Conservation (phyloP, 2,888 invertebrate genomes). For the Eupsilia transversa region DNA sequence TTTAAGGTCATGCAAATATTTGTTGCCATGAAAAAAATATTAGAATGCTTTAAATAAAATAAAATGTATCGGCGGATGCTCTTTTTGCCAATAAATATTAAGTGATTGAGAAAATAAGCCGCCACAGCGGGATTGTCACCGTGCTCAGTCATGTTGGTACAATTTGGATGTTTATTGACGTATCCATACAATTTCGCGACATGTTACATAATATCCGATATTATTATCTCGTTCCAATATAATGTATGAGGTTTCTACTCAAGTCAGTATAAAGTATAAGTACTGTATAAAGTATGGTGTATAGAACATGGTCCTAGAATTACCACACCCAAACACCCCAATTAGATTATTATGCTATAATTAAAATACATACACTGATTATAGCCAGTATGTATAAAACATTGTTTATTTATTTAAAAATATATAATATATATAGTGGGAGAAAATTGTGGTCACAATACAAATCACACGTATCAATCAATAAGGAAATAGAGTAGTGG, state of each 20-base stretch:
- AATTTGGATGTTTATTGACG: slow-evolving; percentile 15
- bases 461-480: too few relatives aligned
- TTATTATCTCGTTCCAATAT: slow-evolving; percentile 6
- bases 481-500: too few relatives aligned
- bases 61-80: not conserved
- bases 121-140: slow-evolving; percentile 18
- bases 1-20: not conserved
- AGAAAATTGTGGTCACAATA: too few relatives aligned
- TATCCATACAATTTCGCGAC: slow-evolving; percentile 13
- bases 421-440: too few relatives aligned
- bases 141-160: slow-evolving; percentile 5
- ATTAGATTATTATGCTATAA: too few relatives aligned
- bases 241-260: slow-evolving; percentile 1
- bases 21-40: not conserved
- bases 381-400: too few relatives aligned
- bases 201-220: slow-evolving; percentile 18
- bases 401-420: too few relatives aligned
- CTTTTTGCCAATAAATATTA: slow-evolving; percentile 47
- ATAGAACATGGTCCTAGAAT: too few relatives aligned
- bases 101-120: slow-evolving; percentile 51
- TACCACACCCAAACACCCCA: too few relatives aligned
- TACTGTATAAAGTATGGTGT: too few relatives aligned
- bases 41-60: not conserved
- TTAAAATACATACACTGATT: too few relatives aligned
- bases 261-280: too few relatives aligned